These are phyloP conservation scores for Austrofundulus limnaeus DNA, from an alignment of 2,113 vertebrate species.

Conservation along the genomic window DNA sequence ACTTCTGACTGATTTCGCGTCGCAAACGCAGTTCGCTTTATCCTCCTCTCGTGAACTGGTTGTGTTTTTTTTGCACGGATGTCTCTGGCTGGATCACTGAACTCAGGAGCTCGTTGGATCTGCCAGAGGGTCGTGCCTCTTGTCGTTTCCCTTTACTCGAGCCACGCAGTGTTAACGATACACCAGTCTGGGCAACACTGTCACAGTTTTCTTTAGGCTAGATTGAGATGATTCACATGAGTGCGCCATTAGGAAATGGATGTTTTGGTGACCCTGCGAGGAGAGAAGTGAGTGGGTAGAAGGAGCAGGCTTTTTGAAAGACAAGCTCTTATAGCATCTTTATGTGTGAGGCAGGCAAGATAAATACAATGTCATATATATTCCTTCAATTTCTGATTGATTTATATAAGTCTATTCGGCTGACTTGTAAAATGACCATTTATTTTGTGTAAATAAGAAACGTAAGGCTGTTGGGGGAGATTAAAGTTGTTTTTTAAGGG, in stretches of 20 bases:
- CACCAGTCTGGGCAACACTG: constrained; percentile 27
- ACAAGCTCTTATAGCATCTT: constrained; percentile 25
- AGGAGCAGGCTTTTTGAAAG: constrained; percentile 45
- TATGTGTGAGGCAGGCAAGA: constrained; percentile 5
- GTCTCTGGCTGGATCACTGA: constrained; percentile 30
- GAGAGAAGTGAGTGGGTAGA: constrained; percentile 53
- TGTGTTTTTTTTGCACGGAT: constrained; percentile 3
- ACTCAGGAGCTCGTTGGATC: constrained; percentile 44
- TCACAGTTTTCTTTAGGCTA: constrained; percentile 46
- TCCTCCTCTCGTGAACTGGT: constrained; percentile 27
- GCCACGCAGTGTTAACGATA: constrained; percentile 45
- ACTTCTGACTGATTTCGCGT: constrained; percentile 32
- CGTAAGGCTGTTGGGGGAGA: constrained; percentile 1
- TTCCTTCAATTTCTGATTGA: constrained; percentile 13
- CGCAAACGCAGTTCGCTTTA: constrained; percentile 24
- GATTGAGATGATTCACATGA: constrained; percentile 59
- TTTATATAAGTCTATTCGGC: background rate
- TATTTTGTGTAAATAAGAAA: constrained; percentile 24
- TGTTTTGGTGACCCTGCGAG: constrained; percentile 58
- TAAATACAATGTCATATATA: background rate
- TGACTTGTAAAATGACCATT: constrained; percentile 22
- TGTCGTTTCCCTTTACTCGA: constrained; percentile 30
- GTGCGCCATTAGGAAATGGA: constrained; percentile 62
- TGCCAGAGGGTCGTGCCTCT: constrained; percentile 37
- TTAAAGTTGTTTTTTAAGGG: constrained; percentile 9